Base-by-base conservation (phyloP, 1,140 invertebrate species). In the Atta colombica region DNA sequence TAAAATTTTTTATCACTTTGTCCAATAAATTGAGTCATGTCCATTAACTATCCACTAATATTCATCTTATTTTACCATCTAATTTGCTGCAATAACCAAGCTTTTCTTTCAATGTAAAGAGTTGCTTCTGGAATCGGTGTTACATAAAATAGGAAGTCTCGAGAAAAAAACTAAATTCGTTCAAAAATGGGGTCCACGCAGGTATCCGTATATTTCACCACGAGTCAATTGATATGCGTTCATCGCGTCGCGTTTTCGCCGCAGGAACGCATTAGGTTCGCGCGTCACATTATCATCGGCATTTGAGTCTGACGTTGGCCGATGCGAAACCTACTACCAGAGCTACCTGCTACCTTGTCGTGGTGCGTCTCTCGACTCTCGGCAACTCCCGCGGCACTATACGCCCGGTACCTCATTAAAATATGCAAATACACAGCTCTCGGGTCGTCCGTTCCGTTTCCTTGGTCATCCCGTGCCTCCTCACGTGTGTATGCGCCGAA, bases 351-450 rank as follows among this genome's bases (percentile, higher is more conserved):
- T 90, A 82, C 82, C 88, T 39, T 14, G 65, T 87, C 85, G 88
- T 89, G 89, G 78, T 78, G 84, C 89, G 85, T 85, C 89, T 31
- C 31, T 31, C 28, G 31, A 0, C 31, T 86, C 75, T 85, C 87
- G 85, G 85, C 89, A 90, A 81, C 89, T 91, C 90, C 92, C 78
- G 91, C 87, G 92, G 92, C 88, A 91, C 88, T 87, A 88, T 90
- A 88, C 88, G 91, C 86, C 87, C 92, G 86, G 90, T 92, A 93
- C 91, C 94, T 95, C 94, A 95, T 95, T 95, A 95, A 95, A 95
- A 95, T 95, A 95, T 95, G 94, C 94, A 94, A 95, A 95, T 95
- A 95, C 90, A 77, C 69, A 77, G 88, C 77, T 77, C 88, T 89
- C 87, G 89, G 91, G 87, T 94, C 92, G 91, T 93, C 87, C 92